Conservation (phyloP, 2,888 invertebrate species). For the Antheraea yamamai region DNA sequence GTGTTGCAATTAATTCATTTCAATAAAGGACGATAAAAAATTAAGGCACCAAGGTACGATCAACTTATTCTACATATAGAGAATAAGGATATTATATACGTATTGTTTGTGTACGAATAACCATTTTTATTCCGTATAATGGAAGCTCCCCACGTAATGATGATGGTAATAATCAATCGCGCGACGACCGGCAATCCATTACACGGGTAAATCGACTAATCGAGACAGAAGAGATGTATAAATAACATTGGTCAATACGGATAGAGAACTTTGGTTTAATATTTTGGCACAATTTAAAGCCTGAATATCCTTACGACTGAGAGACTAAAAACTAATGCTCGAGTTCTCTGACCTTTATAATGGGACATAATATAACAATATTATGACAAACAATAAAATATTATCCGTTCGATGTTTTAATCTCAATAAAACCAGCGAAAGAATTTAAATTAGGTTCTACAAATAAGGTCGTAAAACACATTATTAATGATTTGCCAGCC, state of each 20-base stretch:
- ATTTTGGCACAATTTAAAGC: not conserved
- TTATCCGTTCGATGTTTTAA: too few species aligned
- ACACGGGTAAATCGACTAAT: slow-evolving; percentile 8
- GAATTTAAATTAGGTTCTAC: too few species aligned
- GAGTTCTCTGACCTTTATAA: too few species aligned
- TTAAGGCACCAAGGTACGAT: not conserved
- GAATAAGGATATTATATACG: not conserved
- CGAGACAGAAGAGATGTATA: slow-evolving; percentile 1
- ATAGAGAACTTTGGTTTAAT: not conserved
- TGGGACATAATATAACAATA: too few species aligned
- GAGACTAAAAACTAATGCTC: not conserved
- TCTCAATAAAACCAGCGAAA: too few species aligned
- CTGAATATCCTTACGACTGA: not conserved
- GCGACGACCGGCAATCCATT: not conserved
- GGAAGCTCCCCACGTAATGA: slow-evolving; percentile 3
- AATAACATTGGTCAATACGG: not conserved
- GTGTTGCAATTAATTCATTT: too few species aligned
- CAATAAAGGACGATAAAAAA: not conserved
- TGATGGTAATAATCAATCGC: slow-evolving; percentile 1
- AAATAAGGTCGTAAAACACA: too few species aligned
- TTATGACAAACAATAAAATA: too few species aligned
- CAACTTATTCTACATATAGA: not conserved
- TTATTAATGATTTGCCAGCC: too few species aligned
- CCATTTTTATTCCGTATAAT: not conserved
- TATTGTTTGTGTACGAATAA: not conserved